Base-by-base conservation (phyloP, 92 coral and sea anemone genomes). In the Actinernus sp. region DNA sequence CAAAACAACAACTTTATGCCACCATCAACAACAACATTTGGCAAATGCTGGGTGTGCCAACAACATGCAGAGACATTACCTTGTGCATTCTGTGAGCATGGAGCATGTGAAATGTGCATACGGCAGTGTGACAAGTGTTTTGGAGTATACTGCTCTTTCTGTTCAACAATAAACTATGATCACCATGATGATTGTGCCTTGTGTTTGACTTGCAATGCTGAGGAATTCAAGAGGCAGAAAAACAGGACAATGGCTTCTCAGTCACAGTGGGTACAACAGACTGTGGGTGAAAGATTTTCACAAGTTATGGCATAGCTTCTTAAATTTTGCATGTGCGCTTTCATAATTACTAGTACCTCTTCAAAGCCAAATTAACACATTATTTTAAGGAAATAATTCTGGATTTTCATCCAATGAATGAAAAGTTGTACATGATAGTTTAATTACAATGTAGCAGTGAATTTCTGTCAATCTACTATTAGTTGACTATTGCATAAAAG, bases 71-170 rank as follows among this genome's bases (percentile, higher is more conserved):
- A 90, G 58, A 67, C 76, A 26, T 49, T 90, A 86, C 97, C 97
- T 0, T 90, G 92, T 61, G 80, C 97, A 31, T 86, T 90, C 53
- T 90, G 92, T 71, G 97, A 90, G 50, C 89, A 74, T 55, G 72
- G 58, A 50, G 86, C 71, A 4, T 90, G 97, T 73, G 97, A 90
- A 54, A 90, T 90, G 97, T 90, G 92, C 18, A 92, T 90, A 51
- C 97, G 92, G 5, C 97, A 90, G 31, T 90, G 97, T 47, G 73
- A 58, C 70, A 76, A 69, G 48, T 90, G 97, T 58, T 71, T 86
- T 68, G 97, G 97, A 44, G 97, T 90, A 22, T 90, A 86, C 76
- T 90, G 97, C 43, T 39, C 86, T 1, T 81, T 82, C 49, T 90
- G 97, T 37, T 88, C 97, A 24, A 90, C 97, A 23, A 79, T 90